phyloP scores from a whole-genome alignment of 1,140 invertebrate species.

The Drosophila nannoptera region DNA sequence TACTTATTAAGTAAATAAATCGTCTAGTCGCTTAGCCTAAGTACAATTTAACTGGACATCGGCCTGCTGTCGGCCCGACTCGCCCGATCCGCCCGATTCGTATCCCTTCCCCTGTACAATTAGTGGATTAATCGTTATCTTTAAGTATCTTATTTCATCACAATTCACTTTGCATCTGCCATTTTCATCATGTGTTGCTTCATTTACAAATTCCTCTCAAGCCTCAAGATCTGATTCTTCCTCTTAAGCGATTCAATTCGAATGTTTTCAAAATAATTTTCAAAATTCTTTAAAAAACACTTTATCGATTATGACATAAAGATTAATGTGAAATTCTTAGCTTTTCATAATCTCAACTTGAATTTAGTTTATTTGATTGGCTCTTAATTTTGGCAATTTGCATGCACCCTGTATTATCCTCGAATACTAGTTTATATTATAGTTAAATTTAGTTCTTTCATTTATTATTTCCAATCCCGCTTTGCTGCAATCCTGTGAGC shows the following conservation, averaged over 20 bases:
- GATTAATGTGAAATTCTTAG: too few relatives aligned
- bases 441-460: not conserved
- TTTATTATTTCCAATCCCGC: not conserved
- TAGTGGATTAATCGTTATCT: conserved; percentile 28
- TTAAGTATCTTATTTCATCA: conserved; percentile 65
- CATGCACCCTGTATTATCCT: conserved; percentile 71
- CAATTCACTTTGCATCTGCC: conserved; percentile 79
- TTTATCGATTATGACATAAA: conserved; percentile 31
- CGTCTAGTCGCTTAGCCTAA: conserved; percentile 17
- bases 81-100: not conserved
- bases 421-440: conserved; percentile 31
- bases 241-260: too few relatives aligned
- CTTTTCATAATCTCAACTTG: not conserved
- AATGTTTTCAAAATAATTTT: too few relatives aligned
- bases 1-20: conserved; percentile 12
- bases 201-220: conserved; percentile 58
- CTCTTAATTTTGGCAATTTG: conserved; percentile 57
- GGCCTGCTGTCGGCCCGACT: not conserved
- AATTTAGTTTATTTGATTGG: conserved; percentile 31
- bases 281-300: conserved; percentile 28
- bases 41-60: conserved; percentile 33
- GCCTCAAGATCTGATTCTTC: too few relatives aligned
- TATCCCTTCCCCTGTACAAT: not conserved
- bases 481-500: not conserved
- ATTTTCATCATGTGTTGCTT: conserved; percentile 39